Evolutionary conservation across 2,113 vertebrate genomes (phyloP).

Genomic region (Semnornis frantzii): DNA sequence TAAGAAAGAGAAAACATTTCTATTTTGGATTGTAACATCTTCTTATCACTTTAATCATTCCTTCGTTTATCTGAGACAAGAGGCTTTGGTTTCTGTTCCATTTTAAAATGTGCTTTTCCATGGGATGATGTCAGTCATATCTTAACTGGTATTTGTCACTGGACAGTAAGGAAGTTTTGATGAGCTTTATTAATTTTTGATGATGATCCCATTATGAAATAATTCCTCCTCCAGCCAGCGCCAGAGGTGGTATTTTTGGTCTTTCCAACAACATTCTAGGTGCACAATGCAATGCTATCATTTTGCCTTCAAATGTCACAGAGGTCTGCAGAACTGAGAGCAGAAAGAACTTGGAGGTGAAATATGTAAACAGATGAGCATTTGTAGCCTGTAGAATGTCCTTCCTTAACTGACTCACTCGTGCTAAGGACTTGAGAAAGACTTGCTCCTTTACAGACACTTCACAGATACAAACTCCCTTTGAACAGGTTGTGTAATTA

Average conservation of each 20-base stretch:
- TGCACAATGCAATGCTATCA: neutral
- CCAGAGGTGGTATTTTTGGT: neutral
- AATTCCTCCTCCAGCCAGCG: neutral
- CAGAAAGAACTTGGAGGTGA: neutral
- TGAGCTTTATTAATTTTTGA: slow-evolving; percentile 5
- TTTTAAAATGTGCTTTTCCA: slow-evolving; percentile 16
- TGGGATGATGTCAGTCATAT: neutral
- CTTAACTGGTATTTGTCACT: neutral
- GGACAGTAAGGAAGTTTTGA: neutral
- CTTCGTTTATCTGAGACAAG: neutral
- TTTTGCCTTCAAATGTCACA: neutral
- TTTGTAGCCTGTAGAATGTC: neutral
- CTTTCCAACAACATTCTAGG: neutral
- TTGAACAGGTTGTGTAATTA: neutral
- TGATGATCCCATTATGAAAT: neutral
- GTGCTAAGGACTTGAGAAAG: neutral
- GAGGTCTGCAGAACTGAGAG: neutral
- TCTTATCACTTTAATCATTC: neutral
- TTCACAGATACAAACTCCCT: neutral
- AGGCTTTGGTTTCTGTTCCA: neutral
- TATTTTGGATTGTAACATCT: neutral
- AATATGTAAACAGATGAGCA: accelerated
- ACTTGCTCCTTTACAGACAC: neutral
- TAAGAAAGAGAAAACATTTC: neutral
- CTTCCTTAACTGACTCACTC: neutral